phyloP scores from a whole-genome alignment of 2,888 invertebrate genomes.

The Rotaria sp. region DNA sequence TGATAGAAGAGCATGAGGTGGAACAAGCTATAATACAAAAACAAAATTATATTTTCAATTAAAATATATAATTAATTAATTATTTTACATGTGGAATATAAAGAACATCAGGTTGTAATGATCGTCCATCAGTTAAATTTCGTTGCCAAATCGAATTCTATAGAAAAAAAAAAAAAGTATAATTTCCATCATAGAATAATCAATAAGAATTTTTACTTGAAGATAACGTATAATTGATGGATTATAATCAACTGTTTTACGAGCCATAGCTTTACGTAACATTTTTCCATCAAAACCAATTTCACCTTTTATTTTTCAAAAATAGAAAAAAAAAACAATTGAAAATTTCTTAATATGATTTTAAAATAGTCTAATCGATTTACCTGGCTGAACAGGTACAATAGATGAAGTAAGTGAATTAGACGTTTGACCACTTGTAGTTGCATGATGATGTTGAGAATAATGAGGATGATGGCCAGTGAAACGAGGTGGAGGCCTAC shows the following conservation, averaged over 20 bases:
- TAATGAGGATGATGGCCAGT: not conserved
- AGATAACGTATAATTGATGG: constrained; percentile 82
- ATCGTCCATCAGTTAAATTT: constrained; percentile 77
- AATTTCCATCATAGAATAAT: constrained; percentile 30
- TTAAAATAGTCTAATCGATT: not conserved
- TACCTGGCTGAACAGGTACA: constrained; percentile 8
- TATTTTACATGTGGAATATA: constrained; percentile 70
- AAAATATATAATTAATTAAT: constrained; percentile 38
- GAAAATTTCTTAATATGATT: not conserved
- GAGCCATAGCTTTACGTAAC: constrained; percentile 79
- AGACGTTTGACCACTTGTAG: not conserved
- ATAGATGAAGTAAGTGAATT: not conserved
- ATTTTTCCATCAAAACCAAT: constrained; percentile 41
- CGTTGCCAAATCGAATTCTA: constrained; percentile 85
- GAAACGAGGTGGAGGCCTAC: not conserved
- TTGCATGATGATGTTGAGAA: not conserved
- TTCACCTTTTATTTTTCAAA: not conserved
- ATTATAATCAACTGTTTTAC: constrained; percentile 96
- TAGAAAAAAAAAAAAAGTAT: no score
- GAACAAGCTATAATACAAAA: constrained; percentile 61
- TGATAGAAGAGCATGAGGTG: constrained; percentile 84
- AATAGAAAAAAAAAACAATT: not conserved
- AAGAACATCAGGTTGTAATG: constrained; percentile 85
- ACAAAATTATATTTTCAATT: constrained; percentile 42
- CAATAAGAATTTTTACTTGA: constrained; percentile 62